A percentile compares a stretch with the other conserved stretches of the same genome.
Conservation (phyloP, 1,140 invertebrate genomes). For the Diorhabda carinulata region DNA sequence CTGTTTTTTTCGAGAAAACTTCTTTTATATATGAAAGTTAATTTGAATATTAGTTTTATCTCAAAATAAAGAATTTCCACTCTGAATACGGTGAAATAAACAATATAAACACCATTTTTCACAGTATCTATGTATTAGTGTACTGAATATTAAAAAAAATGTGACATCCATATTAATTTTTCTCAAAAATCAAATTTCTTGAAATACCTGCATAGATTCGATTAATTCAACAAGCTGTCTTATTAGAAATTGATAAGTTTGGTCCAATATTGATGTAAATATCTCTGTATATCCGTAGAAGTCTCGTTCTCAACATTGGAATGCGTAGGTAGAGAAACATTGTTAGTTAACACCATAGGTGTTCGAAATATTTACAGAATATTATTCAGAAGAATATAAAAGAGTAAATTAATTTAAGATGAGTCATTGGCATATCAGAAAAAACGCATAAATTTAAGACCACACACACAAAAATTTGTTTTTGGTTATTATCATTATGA, state of each 20-base stretch:
- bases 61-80: too few species aligned
- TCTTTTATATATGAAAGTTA: too few species aligned
- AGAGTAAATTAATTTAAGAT: background rate
- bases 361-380: background rate
- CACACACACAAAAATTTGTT: background rate
- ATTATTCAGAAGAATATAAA: background rate
- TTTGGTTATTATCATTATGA: too few species aligned
- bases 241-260: background rate
- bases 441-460: background rate
- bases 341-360: slow-evolving; percentile 2
- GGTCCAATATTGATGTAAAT: background rate
- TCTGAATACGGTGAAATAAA: too few species aligned
- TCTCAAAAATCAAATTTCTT: too few species aligned
- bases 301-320: background rate
- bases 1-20: too few species aligned
- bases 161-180: too few species aligned
- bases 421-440: background rate
- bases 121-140: too few species aligned
- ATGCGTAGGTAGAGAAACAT: background rate
- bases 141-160: too few species aligned
- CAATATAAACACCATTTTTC: too few species aligned
- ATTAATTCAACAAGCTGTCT: background rate
- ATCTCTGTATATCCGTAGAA: background rate
- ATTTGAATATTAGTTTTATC: too few species aligned
- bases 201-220: too few species aligned